Percentiles rank a stretch among this genome's conserved stretches.
These are phyloP conservation scores for Grapholita molesta DNA, from an alignment of 1,140 invertebrate genomes.

Conservation along the genomic window DNA sequence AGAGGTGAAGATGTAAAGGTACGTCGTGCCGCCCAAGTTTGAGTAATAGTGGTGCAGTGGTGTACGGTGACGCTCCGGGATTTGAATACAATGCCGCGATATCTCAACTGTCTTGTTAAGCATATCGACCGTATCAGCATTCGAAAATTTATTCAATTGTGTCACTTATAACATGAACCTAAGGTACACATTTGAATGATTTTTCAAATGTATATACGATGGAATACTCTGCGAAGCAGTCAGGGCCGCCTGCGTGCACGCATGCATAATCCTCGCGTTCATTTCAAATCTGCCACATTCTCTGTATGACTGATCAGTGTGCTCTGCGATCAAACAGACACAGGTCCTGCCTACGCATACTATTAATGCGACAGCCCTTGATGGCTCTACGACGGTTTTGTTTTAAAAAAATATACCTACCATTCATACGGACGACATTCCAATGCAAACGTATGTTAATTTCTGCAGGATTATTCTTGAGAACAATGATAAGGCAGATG, in stretches of 20 bases:
- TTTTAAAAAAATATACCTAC: not conserved
- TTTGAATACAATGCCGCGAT: constrained; percentile 74
- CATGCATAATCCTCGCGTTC: constrained; percentile 57
- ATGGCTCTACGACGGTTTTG: not conserved
- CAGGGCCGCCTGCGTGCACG: constrained; percentile 53
- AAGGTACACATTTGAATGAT: not conserved
- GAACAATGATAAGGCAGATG: not conserved
- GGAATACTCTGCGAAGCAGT: not conserved
- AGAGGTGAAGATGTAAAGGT: constrained; percentile 20
- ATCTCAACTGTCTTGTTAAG: constrained; percentile 33
- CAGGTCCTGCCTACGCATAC: constrained; percentile 11
- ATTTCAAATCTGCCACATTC: constrained; percentile 62
- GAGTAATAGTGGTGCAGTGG: constrained; percentile 38
- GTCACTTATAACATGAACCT: not conserved
- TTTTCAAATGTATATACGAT: not conserved
- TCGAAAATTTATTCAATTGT: not conserved
- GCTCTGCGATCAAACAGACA: not conserved
- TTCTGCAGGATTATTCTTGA: not conserved
- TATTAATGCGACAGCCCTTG: constrained; percentile 1
- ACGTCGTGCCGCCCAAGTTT: constrained; percentile 39
- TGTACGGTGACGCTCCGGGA: constrained; percentile 43
- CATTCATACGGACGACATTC: constrained; percentile 5
- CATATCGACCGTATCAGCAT: not conserved
- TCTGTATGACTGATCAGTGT: constrained; percentile 35
- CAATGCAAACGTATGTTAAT: constrained; percentile 2